Evolutionary conservation across 2,888 invertebrate genomes (phyloP).

Genomic region (Stegana nigrithorax): DNA sequence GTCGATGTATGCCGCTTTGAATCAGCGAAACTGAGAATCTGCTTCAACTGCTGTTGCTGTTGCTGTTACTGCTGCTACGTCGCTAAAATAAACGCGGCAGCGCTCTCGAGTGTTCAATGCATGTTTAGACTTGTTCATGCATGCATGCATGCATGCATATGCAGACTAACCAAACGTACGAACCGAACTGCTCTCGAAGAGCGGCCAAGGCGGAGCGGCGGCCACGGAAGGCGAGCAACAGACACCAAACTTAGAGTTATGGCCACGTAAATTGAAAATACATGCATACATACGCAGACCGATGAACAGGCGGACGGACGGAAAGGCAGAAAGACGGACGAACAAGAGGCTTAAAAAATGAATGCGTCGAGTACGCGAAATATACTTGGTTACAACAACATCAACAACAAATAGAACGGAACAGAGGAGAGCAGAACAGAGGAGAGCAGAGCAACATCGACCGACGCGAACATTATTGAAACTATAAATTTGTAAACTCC

Average conservation of each 20-base stretch:
- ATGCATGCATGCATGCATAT: too few relatives aligned
- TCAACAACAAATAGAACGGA: too few relatives aligned
- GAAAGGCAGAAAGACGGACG: neutral
- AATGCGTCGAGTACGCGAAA: too few relatives aligned
- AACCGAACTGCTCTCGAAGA: neutral
- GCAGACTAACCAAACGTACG: neutral
- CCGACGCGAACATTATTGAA: conserved; percentile 11
- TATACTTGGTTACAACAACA: too few relatives aligned
- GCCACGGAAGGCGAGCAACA: too few relatives aligned
- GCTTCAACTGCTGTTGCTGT: too few relatives aligned
- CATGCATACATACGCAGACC: neutral
- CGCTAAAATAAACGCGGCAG: conserved; percentile 2
- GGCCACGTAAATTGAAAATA: conserved; percentile 14
- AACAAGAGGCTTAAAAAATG: neutral
- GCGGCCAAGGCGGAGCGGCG: neutral
- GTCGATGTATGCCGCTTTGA: too few relatives aligned
- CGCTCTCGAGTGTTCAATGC: conserved; percentile 15
- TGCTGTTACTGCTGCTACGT: too few relatives aligned
- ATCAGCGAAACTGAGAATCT: too few relatives aligned
- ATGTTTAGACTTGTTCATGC: conserved; percentile 13
- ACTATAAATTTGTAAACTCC: conserved; percentile 14
- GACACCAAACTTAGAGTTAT: conserved; percentile 14
- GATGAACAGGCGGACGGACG: neutral
- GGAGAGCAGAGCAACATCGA: too few relatives aligned
- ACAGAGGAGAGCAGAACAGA: too few relatives aligned